A percentile compares a stretch with the other conserved stretches of the same genome.
Conservation (phyloP, 2,888 invertebrate species). For the Helicoverpa assulta region DNA sequence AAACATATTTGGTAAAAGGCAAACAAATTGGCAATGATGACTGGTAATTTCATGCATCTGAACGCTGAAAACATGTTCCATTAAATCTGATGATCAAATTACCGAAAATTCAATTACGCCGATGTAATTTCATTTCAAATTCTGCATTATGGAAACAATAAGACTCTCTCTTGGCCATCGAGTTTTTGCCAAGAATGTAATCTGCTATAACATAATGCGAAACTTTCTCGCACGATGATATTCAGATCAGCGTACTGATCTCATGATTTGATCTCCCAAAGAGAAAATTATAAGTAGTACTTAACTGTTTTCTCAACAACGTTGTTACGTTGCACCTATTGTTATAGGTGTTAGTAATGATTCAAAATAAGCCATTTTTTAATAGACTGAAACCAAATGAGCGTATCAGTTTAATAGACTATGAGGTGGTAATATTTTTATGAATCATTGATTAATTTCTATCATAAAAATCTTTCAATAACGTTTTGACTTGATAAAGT, state of each 20-base stretch:
- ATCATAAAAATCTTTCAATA: not conserved
- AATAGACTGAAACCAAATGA: slow-evolving; percentile 15
- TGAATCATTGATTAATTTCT: not conserved
- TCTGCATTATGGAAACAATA: slow-evolving; percentile 59
- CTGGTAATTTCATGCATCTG: slow-evolving; percentile 12
- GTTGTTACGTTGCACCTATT: too few relatives aligned
- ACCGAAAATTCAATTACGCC: slow-evolving; percentile 38
- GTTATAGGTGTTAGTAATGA: slow-evolving; percentile 33
- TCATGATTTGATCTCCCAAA: slow-evolving; percentile 59
- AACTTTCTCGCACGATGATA: slow-evolving; percentile 76
- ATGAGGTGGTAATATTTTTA: not conserved
- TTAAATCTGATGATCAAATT: slow-evolving; percentile 42
- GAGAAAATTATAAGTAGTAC: slow-evolving; percentile 50
- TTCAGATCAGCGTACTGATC: slow-evolving; percentile 68
- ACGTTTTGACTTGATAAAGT: not conserved
- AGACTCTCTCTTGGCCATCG: slow-evolving; percentile 54
- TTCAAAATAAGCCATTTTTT: slow-evolving; percentile 22
- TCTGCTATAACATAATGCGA: slow-evolving; percentile 67
- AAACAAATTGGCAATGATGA: slow-evolving; percentile 7
- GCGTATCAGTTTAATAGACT: slow-evolving; percentile 7
- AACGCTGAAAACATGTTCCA: slow-evolving; percentile 26
- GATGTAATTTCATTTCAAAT: slow-evolving; percentile 44
- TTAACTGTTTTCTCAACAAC: slow-evolving; percentile 35
- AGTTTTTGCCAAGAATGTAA: slow-evolving; percentile 65
- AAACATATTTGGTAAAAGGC: not conserved